Evolutionary conservation across 2,113 vertebrate species (phyloP).

Genomic region (Corydoras sp.): DNA sequence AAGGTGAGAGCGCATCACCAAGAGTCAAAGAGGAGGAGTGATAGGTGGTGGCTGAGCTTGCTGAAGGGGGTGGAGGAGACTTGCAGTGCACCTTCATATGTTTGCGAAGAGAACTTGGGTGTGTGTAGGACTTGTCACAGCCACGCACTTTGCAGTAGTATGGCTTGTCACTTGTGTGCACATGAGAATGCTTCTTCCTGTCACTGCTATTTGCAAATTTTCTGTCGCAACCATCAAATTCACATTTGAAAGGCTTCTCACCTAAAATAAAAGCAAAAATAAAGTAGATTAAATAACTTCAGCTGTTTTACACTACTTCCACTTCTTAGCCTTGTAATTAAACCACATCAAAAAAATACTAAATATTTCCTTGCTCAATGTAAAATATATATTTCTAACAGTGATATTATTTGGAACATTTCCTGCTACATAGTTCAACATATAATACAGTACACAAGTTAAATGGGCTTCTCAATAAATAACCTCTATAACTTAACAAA

Average conservation of each 20-base stretch:
- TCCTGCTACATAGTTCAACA: too few species aligned
- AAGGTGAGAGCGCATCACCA: conserved; percentile 74
- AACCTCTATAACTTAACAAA: too few species aligned
- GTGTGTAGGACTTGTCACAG: conserved; percentile 96
- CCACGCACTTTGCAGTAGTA: conserved; percentile 94
- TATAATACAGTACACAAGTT: too few species aligned
- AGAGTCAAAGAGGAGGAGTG: conserved; percentile 70
- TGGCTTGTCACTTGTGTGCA: conserved; percentile 95
- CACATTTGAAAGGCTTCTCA: conserved; percentile 96
- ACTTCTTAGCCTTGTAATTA: too few species aligned
- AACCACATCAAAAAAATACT: too few species aligned
- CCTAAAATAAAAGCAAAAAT: conserved; percentile 68
- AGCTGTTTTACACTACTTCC: too few species aligned
- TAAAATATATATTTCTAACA: too few species aligned
- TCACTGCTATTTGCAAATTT: conserved; percentile 98
- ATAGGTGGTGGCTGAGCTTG: conserved; percentile 65
- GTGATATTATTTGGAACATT: too few species aligned
- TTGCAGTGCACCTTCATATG: conserved; percentile 99
- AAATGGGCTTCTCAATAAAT: too few species aligned
- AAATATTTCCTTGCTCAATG: too few species aligned
- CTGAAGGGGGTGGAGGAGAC: conserved; percentile 80
- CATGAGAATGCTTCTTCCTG: conserved; percentile 93
- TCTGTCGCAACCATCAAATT: conserved; percentile 94
- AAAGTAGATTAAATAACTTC: neutral
- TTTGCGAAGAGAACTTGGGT: conserved; percentile 93